Evolutionary conservation across 2,113 vertebrate genomes (phyloP).

Genomic region (Channa argus): DNA sequence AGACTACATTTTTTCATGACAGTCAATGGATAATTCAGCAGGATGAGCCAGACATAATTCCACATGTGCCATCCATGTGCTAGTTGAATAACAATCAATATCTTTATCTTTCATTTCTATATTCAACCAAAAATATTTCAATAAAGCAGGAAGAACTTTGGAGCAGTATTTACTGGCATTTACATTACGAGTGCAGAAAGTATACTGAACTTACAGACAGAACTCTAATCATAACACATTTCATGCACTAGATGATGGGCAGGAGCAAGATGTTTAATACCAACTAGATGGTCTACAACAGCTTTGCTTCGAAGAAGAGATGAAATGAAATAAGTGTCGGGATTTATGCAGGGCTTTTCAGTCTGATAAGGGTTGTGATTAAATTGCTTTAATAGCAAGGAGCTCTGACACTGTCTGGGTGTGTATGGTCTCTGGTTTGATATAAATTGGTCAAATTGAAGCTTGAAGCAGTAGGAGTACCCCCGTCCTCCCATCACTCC

Average conservation of each 20-base stretch:
- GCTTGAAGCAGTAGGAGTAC: conserved; percentile 27
- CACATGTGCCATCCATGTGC: no score
- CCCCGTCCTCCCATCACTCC: background rate
- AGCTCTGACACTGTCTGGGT: conserved; percentile 37
- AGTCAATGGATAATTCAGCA: no score
- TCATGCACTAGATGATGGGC: conserved; percentile 48
- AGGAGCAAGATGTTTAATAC: conserved; percentile 54
- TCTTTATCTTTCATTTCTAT: background rate
- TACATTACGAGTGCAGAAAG: conserved; percentile 16
- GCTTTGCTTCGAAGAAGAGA: conserved; percentile 59
- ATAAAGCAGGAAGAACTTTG: conserved; percentile 35
- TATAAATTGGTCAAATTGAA: conserved; percentile 74
- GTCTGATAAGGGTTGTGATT: conserved; percentile 59
- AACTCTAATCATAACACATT: conserved; percentile 56
- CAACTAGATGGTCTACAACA: conserved; percentile 26
- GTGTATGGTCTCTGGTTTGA: conserved; percentile 51
- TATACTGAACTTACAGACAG: conserved; percentile 16
- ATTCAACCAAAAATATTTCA: conserved; percentile 12
- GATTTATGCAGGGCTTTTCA: conserved; percentile 59
- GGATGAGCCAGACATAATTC: no score
- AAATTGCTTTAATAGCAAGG: conserved; percentile 67
- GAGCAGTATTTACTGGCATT: conserved; percentile 6
- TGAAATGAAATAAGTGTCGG: conserved; percentile 60
- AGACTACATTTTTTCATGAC: no score
- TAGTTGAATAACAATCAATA: background rate